Conservation (phyloP, 2,113 vertebrate species). For the Prunella fulvescens region DNA sequence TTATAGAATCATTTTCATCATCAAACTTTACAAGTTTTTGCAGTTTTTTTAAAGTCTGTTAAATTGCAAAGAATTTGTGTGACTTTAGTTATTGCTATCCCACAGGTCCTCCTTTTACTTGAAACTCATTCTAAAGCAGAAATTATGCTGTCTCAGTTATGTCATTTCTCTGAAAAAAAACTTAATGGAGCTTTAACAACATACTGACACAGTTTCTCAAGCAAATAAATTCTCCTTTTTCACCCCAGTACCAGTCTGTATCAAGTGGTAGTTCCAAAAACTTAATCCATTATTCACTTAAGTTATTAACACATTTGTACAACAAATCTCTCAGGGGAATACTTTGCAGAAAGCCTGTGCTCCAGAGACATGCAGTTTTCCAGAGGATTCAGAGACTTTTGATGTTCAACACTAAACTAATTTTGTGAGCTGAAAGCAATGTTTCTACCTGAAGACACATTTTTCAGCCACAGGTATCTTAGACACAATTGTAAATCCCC, state of each 20-base stretch:
- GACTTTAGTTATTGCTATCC: background rate
- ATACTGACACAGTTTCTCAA: background rate
- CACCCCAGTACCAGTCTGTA: background rate
- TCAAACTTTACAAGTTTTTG: background rate
- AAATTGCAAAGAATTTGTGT: background rate
- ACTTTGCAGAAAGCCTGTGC: background rate
- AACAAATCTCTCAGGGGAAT: background rate
- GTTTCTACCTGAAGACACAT: background rate
- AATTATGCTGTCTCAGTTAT: background rate
- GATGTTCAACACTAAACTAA: background rate
- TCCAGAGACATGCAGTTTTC: background rate
- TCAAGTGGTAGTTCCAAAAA: background rate
- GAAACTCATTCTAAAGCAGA: background rate
- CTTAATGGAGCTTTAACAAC: background rate
- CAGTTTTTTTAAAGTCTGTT: background rate
- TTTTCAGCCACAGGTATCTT: background rate
- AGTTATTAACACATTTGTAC: background rate
- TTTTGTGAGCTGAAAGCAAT: background rate
- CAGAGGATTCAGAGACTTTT: background rate
- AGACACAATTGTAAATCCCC: background rate
- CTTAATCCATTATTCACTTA: background rate
- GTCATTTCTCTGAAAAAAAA: background rate
- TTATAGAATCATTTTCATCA: background rate
- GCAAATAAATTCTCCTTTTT: background rate
- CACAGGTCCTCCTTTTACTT: background rate